These are phyloP conservation scores for Dermolepida albohirtum DNA, from an alignment of 2,888 invertebrate genomes.

Conservation along the genomic window DNA sequence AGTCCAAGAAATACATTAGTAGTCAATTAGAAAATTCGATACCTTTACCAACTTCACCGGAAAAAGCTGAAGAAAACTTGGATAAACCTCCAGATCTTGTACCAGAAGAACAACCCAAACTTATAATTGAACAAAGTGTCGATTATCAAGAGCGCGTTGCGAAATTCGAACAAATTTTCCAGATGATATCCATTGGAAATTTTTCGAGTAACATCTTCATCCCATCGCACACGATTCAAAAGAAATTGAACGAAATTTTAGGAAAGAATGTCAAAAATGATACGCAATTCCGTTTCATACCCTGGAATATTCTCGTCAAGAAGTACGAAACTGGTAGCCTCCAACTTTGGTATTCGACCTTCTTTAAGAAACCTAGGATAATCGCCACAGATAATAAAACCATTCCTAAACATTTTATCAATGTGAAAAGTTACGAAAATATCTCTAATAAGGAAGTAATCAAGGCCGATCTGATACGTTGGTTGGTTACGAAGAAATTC, in stretches of 20 bases:
- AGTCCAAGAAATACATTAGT: conserved; percentile 7
- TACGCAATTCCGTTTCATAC: conserved; percentile 48
- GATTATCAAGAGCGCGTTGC: conserved; percentile 5
- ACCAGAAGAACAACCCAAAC: too few relatives aligned
- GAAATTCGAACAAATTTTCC: conserved; percentile 33
- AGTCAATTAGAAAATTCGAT: not conserved
- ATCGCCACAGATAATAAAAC: conserved; percentile 46
- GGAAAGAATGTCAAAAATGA: conserved; percentile 35
- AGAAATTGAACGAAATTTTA: conserved; percentile 44
- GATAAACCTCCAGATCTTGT: not conserved
- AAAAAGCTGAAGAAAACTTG: not conserved
- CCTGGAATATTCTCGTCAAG: conserved; percentile 49
- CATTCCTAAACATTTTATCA: conserved; percentile 52
- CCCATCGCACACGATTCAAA: conserved; percentile 40
- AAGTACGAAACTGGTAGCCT: conserved; percentile 44
- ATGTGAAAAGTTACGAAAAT: conserved; percentile 51
- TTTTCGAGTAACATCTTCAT: conserved; percentile 17
- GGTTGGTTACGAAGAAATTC: conserved; percentile 55
- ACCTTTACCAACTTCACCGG: not conserved
- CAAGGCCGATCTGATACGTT: conserved; percentile 56
- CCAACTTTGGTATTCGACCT: conserved; percentile 51
- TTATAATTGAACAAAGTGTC: too few relatives aligned
- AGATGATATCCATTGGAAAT: not conserved
- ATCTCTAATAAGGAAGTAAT: conserved; percentile 34
- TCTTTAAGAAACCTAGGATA: conserved; percentile 43